Evolutionary conservation across 2,113 vertebrate genomes (phyloP), one percentile per base, ranked within the genome.

Genomic region (Takifugu flavidus): DNA sequence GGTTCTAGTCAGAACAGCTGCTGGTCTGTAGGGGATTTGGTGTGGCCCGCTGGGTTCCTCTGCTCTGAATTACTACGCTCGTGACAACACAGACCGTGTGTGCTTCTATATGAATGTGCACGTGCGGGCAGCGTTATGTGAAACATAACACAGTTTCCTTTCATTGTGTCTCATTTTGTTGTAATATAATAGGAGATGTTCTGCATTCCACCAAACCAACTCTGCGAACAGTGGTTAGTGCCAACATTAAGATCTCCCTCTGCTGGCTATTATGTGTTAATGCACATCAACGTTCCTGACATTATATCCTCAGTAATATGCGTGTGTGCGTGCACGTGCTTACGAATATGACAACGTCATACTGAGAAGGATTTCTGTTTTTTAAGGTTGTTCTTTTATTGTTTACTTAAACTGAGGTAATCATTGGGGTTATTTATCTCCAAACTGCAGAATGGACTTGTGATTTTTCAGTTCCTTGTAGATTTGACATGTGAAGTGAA

Each of bases 1-100:
- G 53, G 67, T 42, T 85, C 62, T 50, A 52, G 69, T 65, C 31
- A 68, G 79, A 82, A 74, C 82, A 84, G 82, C 79, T 84, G 78
- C 62, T 72, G 59, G 63, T 51, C 78, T 62, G 83, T 71, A 61
- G 77, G 83, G 75, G 81, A 65, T 79, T 79, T 59, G 77, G 72
- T 73, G 72, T 43, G 51, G 61, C 70, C 67, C 72, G 70, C 67
- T 85, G 70, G 51, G 65, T 55, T 78, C 34, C 72, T 74, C 54
- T 51, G 55, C 58, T 66, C 69, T 59, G 15, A 59, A 65, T 59
- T 20, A 51, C 72, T 64, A 70, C 72, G 75, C 73, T 88, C 75
- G 80, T 88, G 86, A 85, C 79, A 59, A 63, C 34, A 65, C 56
- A 58, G 13, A 49, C 49, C 52, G 49, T 29, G n/a, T 62, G 74